These are phyloP conservation scores for Leptoteleia sp. DNA, from an alignment of 1,140 invertebrate species.

Conservation along the genomic window DNA sequence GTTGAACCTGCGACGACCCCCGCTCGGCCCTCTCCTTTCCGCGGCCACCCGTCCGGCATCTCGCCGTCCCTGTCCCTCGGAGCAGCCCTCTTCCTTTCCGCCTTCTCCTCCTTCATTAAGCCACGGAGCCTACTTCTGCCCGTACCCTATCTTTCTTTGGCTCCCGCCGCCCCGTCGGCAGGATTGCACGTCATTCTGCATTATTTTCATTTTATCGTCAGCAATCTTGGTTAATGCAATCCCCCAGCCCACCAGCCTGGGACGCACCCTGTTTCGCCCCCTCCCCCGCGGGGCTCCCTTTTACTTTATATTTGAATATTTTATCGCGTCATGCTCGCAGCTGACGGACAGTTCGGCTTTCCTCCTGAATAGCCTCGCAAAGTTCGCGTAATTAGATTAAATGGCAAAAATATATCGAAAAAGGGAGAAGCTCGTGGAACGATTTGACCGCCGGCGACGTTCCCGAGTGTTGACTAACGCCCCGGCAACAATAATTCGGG, in stretches of 20 bases:
- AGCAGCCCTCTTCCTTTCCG: conserved; percentile 21
- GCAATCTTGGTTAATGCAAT: conserved; percentile 81
- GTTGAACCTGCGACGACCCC: no score
- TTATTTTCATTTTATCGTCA: conserved; percentile 82
- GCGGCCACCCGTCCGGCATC: no score
- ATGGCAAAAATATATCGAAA: conserved; percentile 54
- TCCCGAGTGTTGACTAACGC: no score
- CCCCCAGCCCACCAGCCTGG: conserved; percentile 62
- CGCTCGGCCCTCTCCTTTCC: no score
- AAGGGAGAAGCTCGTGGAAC: conserved; percentile 35
- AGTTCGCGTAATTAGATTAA: conserved; percentile 61
- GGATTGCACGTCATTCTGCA: conserved; percentile 78
- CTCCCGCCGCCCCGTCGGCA: conserved; percentile 55
- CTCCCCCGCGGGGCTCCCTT: conserved; percentile 53
- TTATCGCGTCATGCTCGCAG: conserved; percentile 66
- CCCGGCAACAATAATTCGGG: no score
- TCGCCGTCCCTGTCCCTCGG: not conserved
- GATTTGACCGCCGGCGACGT: conserved; percentile 20
- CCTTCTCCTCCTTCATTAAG: conserved; percentile 33
- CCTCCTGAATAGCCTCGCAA: conserved; percentile 57
- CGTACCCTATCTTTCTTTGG: conserved; percentile 60
- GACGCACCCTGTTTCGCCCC: conserved; percentile 59
- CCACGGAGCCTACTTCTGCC: conserved; percentile 49
- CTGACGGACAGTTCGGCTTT: conserved; percentile 66
- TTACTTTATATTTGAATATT: conserved; percentile 71